Conservation (phyloP, 2,888 invertebrate species). For the Chironomus riparius region DNA sequence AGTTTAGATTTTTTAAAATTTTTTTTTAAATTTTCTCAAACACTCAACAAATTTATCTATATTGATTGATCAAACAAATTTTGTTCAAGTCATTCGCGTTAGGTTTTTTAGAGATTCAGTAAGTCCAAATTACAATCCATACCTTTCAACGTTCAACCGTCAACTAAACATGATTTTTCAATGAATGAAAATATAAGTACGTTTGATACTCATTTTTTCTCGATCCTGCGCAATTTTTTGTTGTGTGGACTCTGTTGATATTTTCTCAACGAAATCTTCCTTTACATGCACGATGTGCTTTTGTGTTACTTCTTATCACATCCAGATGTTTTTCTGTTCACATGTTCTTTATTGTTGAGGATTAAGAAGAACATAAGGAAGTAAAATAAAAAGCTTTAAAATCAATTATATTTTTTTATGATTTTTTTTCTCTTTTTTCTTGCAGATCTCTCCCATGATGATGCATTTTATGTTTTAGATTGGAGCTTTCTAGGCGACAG, state of each 20-base stretch:
- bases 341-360: too few species aligned
- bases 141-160: not conserved
- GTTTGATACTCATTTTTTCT: not conserved
- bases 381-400: too few species aligned
- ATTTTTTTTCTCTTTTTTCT: too few species aligned
- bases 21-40: not conserved
- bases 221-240: slow-evolving; percentile 6
- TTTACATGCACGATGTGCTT: too few species aligned
- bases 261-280: not conserved
- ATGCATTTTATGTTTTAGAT: too few species aligned
- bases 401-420: too few species aligned
- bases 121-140: not conserved
- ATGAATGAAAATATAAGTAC: not conserved
- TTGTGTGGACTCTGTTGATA: not conserved
- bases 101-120: not conserved
- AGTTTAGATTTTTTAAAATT: not conserved
- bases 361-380: too few species aligned
- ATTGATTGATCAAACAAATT: not conserved
- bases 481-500: too few species aligned
- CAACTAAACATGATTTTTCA: not conserved
- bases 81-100: not conserved
- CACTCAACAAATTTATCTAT: not conserved
- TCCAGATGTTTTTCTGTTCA: too few species aligned
- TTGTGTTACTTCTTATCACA: too few species aligned
- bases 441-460: too few species aligned